Base-by-base conservation (phyloP, 2,888 invertebrate genomes). In the Baronia brevicornis region DNA sequence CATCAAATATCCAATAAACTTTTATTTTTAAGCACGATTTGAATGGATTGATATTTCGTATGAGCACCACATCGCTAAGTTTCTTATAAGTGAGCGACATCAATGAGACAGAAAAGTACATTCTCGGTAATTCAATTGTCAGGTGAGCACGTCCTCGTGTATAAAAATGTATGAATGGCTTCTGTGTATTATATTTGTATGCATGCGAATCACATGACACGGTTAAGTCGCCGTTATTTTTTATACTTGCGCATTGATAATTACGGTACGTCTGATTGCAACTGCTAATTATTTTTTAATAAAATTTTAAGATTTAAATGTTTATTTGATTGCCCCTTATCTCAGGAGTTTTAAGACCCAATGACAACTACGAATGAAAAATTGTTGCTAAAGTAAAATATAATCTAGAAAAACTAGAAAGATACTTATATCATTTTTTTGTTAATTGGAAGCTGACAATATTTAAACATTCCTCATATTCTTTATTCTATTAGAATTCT, bases 171-270 rank as follows among this genome's bases (percentile, higher is more conserved):
- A 19, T 18, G 8, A 21, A 5, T 14, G 12, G 29, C 35, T 38
- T 33, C 33, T 38, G 29, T 25, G 18, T 24, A 25, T 36, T 23
- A 28, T 14, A 26, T 17, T 38, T 26, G 15, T 30, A 33, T 31
- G 39, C 23, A 35, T 33, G 38, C 15, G 27, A 38, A 37, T 37
- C 38, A 46, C 40, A 28, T 43, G 43, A 43, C 48, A 46, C 46
- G 44, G 44, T 44, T 43, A 38, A 38, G 33, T 19, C 24, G 33
- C 48, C 44, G 48, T 46, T 46, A 42, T 29, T 23, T 33, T 22
- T 23, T 23, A 21, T 12, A 22, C 7, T 23, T 28, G 14, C 28
- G 35, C 48, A 41, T 45, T 45, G 38, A 36, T 15, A 13, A 25
- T 4, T 7, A 6, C 14, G 7, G 4, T 3, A 8, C 5, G 14